Evolutionary conservation across 2,888 invertebrate species (phyloP), one percentile per base, ranked within the genome.

Genomic region (Epicampocera succincta): DNA sequence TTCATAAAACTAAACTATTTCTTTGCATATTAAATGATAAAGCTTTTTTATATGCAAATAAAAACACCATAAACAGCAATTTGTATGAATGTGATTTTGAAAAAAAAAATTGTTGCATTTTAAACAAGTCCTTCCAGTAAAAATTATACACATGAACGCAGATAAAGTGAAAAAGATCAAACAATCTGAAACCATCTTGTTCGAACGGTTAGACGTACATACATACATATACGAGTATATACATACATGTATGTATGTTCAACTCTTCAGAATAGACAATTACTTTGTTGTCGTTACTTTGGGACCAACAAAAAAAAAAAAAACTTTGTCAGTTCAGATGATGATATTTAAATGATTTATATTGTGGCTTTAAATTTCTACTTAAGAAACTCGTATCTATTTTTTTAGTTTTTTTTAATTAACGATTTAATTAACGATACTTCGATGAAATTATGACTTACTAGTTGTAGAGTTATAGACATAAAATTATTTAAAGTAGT

Each of bases 31-130:
- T 29, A 19, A 33, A 33, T 73, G 63, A 46, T 21, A 17, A 42
- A 52, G 50, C 21, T 54, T 33, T 54, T 63, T 46, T 19, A 15
- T 56, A 74, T 46, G 61, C 61, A 73, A 73, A 73, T 61, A 19
- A 60, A 33, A 65, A 8, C 15, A n/a, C 42, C 17, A 13, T 15
- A 71, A 72, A 42, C 54, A 44, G 21, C 52, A 63, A 58, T 46
- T 65, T 60, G 13, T 52, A 44, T n/a, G 48, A 63, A 38, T 50
- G 21, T 60, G 66, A 69, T 75, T 74, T 63, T 48, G 60, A 25
- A 56, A 17, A 68, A 63, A 65, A 56, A 17, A 68, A 63, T 58
- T 21, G 12, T 33, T 50, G 46, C 52, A 58, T 50, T n/a, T n/a
- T 11, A 50, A 50, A 6, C 42, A 29, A 48, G 19, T 48, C 12